Evolutionary conservation across 30 jellyfish, hydroid and myxozoan genomes (phyloP), one percentile per base, ranked within the genome.

Genomic region (Pseudorhiza aurosa): DNA sequence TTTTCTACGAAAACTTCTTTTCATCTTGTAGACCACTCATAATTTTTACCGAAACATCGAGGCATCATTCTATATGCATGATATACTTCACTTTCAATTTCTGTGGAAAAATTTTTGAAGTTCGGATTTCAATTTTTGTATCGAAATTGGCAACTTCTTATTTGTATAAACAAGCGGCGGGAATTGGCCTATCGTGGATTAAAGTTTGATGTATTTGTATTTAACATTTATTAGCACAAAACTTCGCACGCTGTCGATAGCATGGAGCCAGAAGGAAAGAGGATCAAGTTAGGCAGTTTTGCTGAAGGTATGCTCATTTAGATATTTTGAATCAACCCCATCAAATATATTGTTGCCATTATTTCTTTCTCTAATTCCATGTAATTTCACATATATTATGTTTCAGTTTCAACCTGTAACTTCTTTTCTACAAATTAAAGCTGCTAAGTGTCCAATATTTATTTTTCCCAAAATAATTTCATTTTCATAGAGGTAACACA

Each of bases 201-300:
- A 42, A 17, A 17, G 17, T 29, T 27, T 29, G 4, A 33, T 53
- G 50, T 26, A 18, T 9, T 22, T 24, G 4, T 7, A 25, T 30
- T 19, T 29, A 12, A 4, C 22, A 4, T 15, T 22, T 12, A 9
- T 29, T 60, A 60, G 75, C 19, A 24, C 15, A 14, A 24, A 4
- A 2, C 2, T 15, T 14, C 14, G 17, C 60, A 42, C 32, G 22
- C 22, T 29, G 22, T 31, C 36, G 50, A 64, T 1, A 64, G 59
- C 36, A 64, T 19, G 50, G 77, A 42, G 19, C 77, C 77, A 33
- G 77, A 64, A 32, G 36, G 18, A 5, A 64, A 64, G 15, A 64
- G 77, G 37, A 64, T 64, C 1, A 64, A 64, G 37, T 4, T 64
- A 10, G 58, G 58, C 60, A 42, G 14, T 35, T n/a, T n/a, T n/a